Base-by-base conservation (phyloP, 1,140 invertebrate species). In the Bombus pascuorum region DNA sequence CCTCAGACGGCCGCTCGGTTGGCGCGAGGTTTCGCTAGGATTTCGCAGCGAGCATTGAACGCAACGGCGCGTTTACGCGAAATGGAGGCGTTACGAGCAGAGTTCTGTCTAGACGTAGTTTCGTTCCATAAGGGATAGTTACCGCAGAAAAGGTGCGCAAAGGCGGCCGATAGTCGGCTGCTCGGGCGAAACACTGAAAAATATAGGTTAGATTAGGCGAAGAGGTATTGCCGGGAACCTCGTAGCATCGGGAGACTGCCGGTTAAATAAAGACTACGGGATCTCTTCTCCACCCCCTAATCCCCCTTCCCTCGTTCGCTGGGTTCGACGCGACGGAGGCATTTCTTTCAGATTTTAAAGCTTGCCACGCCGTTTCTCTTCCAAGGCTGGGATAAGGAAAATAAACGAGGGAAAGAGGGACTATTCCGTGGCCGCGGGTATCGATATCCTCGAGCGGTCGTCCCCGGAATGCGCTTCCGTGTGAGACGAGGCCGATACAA, bases 171-270 rank as follows among this genome's bases (percentile, higher is more conserved):
- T 85, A 87, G 87, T 39, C 68, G 78, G 79, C n/a, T 25, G 74
- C 42, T 68, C 44, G 59, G 78, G 62, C 72, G 83, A 87, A 89
- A 81, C 75, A 66, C 66, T 73, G 86, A 83, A 86, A 91, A 90
- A 90, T 92, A 90, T 92, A 87, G 91, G 90, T 86, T 91, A 92
- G 90, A 92, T 92, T 92, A 90, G 86, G 83, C 87, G 86, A 91
- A 90, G 86, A 89, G 85, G 71, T 77, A 90, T 91, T 59, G 89
- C 88, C 65, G 32, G 76, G 65, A 34, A 59, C 15, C 34, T 22
- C 83, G 81, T 12, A 37, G 75, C 74, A 28, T 34, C 68, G 74
- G 28, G 6, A 28, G 76, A 53, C 57, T 66, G 59, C 62, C 83
- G 70, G 78, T 85, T 85, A 85, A 85, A 86, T 81, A 86, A 87